Conservation (phyloP, 2,113 vertebrate genomes). For the Tragelaphus scriptus region DNA sequence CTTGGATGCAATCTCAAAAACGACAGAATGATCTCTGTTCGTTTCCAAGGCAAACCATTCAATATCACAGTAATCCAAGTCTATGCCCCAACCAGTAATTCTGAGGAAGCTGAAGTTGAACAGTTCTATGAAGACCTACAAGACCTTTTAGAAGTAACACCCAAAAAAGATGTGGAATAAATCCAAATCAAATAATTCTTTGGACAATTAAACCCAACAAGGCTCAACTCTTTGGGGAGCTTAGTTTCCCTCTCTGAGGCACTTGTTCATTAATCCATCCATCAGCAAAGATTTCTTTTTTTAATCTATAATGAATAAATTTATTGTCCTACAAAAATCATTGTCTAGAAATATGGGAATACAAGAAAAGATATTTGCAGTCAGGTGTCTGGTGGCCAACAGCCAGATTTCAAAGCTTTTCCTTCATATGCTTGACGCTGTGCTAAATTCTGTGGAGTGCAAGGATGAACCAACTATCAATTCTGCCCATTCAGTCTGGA, state of each 20-base stretch:
- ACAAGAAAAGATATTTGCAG: constrained; percentile 92
- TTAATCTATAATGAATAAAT: constrained; percentile 95
- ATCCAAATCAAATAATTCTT: not conserved
- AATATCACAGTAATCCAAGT: too few relatives aligned
- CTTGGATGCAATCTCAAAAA: too few relatives aligned
- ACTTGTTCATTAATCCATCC: not conserved
- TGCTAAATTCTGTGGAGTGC: not conserved
- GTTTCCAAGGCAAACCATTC: too few relatives aligned
- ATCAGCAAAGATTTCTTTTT: not conserved
- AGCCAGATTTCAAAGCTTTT: constrained; percentile 78
- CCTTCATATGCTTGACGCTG: too few relatives aligned
- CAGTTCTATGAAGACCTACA: too few relatives aligned
- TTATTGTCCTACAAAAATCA: constrained; percentile 99
- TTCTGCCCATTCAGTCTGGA: not conserved
- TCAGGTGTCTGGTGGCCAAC: constrained; percentile 90
- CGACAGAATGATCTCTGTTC: too few relatives aligned
- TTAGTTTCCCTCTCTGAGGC: not conserved
- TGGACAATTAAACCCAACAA: not conserved
- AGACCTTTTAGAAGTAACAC: too few relatives aligned
- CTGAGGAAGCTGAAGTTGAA: too few relatives aligned
- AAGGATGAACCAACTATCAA: not conserved
- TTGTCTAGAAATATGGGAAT: constrained; percentile 96
- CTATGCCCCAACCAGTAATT: too few relatives aligned
- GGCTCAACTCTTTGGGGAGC: not conserved
- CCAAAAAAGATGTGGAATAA: not conserved